These are phyloP conservation scores for Andricus grossulariae DNA, from an alignment of 1,140 invertebrate species.

Conservation along the genomic window DNA sequence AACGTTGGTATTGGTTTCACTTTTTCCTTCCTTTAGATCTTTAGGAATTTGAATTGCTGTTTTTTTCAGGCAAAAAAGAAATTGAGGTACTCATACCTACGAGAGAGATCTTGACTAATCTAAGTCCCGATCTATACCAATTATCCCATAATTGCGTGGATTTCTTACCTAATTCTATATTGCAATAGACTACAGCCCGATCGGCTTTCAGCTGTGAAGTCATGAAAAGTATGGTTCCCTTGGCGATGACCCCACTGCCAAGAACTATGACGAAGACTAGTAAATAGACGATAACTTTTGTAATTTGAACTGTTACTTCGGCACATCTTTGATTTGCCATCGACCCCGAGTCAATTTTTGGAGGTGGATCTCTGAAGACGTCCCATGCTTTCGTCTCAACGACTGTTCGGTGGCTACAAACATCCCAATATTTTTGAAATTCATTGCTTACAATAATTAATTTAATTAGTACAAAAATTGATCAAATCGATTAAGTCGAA, in stretches of 20 bases:
- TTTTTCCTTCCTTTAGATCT: background rate
- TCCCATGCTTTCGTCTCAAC: slow-evolving; percentile 96
- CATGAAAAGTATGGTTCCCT: slow-evolving; percentile 92
- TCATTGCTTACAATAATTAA: background rate
- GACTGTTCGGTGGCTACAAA: slow-evolving; percentile 85
- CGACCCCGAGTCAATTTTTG: slow-evolving; percentile 90
- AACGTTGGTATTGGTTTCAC: background rate
- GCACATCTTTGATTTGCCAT: slow-evolving; percentile 91
- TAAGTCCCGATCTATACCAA: slow-evolving; percentile 15
- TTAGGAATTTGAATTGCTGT: background rate
- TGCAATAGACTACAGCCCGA: slow-evolving; percentile 87
- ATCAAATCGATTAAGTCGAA: too few relatives aligned
- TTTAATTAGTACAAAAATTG: background rate
- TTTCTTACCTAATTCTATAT: slow-evolving; percentile 85
- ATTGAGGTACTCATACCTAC: slow-evolving; percentile 8
- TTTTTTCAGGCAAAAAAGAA: slow-evolving; percentile 15
- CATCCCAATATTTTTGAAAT: background rate
- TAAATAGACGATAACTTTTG: slow-evolving; percentile 90
- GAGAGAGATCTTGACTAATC: slow-evolving; percentile 27
- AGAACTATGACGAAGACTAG: slow-evolving; percentile 91
- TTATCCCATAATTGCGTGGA: slow-evolving; percentile 11
- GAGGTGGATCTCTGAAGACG: slow-evolving; percentile 92
- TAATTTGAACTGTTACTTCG: slow-evolving; percentile 88
- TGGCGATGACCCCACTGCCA: slow-evolving; percentile 87
- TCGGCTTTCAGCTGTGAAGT: slow-evolving; percentile 89